Conservation (phyloP, 2,888 invertebrate genomes). For the Fissipunctia ypsillon region DNA sequence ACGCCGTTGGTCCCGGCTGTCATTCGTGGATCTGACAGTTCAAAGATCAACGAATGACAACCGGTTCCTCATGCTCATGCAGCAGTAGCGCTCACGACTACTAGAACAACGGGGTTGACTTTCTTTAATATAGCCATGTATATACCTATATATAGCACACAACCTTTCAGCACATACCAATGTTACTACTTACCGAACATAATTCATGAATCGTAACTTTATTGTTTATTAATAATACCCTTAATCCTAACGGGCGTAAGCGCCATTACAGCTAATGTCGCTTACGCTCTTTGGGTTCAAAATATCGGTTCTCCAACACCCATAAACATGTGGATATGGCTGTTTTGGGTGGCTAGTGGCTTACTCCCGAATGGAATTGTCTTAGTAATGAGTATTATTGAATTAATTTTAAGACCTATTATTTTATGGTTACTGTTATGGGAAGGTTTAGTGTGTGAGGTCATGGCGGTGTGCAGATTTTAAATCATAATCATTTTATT, state of each 20-base stretch:
- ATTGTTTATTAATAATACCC: conserved; percentile 24
- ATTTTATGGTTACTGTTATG: conserved; percentile 20
- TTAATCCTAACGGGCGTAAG: conserved; percentile 15
- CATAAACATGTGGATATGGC: conserved; percentile 57
- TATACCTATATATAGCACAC: neutral
- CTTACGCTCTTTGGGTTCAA: conserved; percentile 18
- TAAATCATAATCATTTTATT: too few relatives aligned
- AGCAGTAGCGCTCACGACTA: too few relatives aligned
- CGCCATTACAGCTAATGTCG: conserved; percentile 18
- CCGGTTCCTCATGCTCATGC: too few relatives aligned
- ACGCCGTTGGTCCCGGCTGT: too few relatives aligned
- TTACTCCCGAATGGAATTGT: conserved; percentile 18
- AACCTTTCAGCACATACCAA: neutral
- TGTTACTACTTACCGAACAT: neutral
- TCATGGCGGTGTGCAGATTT: conserved; percentile 10
- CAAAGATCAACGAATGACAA: too few relatives aligned
- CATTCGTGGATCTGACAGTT: too few relatives aligned
- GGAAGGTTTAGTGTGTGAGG: neutral
- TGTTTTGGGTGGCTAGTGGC: conserved; percentile 18
- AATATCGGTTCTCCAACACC: conserved; percentile 30
- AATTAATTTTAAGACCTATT: conserved; percentile 44
- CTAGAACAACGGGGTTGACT: too few relatives aligned
- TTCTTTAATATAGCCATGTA: too few relatives aligned
- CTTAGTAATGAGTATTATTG: conserved; percentile 39
- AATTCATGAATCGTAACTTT: neutral